Conservation (phyloP, 2,888 invertebrate genomes). For the Barypeithes pellucidus region DNA sequence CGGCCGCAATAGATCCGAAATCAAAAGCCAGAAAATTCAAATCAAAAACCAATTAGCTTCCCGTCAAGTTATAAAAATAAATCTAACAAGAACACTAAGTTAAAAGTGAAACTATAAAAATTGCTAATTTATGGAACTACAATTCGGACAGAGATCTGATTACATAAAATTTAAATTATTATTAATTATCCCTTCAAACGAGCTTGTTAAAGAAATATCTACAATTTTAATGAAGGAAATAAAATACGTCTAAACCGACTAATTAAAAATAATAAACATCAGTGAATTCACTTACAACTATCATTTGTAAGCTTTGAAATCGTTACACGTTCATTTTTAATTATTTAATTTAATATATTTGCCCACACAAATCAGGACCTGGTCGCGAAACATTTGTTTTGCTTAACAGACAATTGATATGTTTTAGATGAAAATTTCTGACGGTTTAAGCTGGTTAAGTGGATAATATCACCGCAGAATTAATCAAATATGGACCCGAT, state of each 20-base stretch:
- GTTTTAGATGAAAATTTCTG: no score
- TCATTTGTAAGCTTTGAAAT: constrained; percentile 16
- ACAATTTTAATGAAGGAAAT: constrained; percentile 36
- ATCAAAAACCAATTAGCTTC: constrained; percentile 41
- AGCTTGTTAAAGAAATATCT: constrained; percentile 25
- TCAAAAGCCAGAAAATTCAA: constrained; percentile 34
- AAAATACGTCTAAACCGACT: constrained; percentile 13
- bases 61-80: constrained; percentile 19
- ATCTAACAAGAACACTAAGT: constrained; percentile 6
- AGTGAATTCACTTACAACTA: constrained; percentile 14
- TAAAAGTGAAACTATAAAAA: constrained; percentile 17
- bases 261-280: constrained; percentile 36
- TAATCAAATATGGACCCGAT: no score
- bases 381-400: no score
- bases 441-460: no score
- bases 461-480: no score
- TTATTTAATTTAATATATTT: constrained; percentile 13
- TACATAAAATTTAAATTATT: constrained; percentile 38
- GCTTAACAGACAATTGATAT: no score
- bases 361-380: not conserved
- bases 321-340: constrained; percentile 7
- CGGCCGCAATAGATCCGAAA: constrained; percentile 24
- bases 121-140: constrained; percentile 26
- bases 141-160: constrained; percentile 31
- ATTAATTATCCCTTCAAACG: constrained; percentile 27